Evolutionary conservation across 2,888 invertebrate species (phyloP).

Genomic region (Sepiola atlantica): DNA sequence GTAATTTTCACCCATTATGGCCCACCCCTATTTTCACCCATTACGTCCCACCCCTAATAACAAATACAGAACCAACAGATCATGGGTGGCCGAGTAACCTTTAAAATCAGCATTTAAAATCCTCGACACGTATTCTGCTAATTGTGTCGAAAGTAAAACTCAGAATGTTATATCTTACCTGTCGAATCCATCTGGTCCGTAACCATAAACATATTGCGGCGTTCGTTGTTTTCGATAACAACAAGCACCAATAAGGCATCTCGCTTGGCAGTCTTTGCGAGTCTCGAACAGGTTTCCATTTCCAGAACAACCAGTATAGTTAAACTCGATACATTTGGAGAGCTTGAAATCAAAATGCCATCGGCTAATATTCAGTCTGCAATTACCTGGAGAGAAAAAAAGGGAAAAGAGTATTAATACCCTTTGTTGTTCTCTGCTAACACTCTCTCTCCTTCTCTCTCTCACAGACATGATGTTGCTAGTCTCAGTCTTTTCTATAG

Average conservation of each 20-base stretch:
- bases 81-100: neutral
- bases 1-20: too few species aligned
- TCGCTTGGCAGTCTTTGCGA: conserved; percentile 59
- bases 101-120: neutral
- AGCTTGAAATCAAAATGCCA: conserved; percentile 65
- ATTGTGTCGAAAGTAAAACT: neutral
- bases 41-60: too few species aligned
- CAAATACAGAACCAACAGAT: too few species aligned
- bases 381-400: conserved; percentile 5
- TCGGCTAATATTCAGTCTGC: conserved; percentile 48
- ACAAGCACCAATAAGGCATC: conserved; percentile 67
- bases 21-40: too few species aligned
- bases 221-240: conserved; percentile 62
- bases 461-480: too few species aligned
- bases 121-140: neutral
- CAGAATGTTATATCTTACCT: conserved; percentile 56
- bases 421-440: too few species aligned
- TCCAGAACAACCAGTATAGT: conserved; percentile 67
- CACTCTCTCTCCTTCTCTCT: too few species aligned
- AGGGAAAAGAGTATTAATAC: neutral
- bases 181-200: conserved; percentile 65
- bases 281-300: conserved; percentile 67
- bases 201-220: conserved; percentile 60
- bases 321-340: conserved; percentile 62
- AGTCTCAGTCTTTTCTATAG: too few species aligned